Evolutionary conservation across 2,797 vertebrate genomes (phyloP).

Genomic region (Myotis findleyi): DNA sequence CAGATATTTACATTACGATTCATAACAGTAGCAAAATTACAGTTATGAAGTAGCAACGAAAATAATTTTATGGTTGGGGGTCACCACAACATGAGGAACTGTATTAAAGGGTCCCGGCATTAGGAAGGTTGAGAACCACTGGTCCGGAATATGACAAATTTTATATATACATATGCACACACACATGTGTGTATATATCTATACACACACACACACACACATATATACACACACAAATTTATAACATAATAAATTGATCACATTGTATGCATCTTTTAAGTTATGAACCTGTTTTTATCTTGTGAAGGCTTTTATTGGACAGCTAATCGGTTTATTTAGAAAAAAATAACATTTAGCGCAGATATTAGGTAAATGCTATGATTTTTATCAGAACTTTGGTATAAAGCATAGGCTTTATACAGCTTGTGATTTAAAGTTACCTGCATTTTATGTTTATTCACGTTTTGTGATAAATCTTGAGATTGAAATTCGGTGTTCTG

Average conservation of each 20-base stretch:
- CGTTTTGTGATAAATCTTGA: neutral
- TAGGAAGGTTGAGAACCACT: too few species aligned
- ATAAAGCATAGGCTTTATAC: neutral
- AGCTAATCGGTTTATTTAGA: neutral
- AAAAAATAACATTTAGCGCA: neutral
- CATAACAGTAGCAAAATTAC: too few species aligned
- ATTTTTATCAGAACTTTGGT: conserved; percentile 36
- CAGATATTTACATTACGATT: too few species aligned
- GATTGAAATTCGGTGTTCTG: neutral
- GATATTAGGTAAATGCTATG: neutral
- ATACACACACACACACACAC: too few species aligned
- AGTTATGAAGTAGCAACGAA: too few species aligned
- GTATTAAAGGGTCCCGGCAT: too few species aligned
- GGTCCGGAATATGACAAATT: neutral
- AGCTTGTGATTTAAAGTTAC: neutral
- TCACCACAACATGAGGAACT: too few species aligned
- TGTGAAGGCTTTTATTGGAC: neutral
- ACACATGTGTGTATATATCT: too few species aligned
- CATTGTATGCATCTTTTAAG: neutral
- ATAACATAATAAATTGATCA: neutral
- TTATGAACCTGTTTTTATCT: neutral
- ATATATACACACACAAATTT: neutral
- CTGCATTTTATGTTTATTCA: neutral
- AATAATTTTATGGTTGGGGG: too few species aligned
- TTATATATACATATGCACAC: neutral